Percentiles rank a stretch among this genome's conserved stretches.
Evolutionary conservation across 2,113 vertebrate genomes (phyloP).

Genomic region (Shinisaurus crocodilurus): DNA sequence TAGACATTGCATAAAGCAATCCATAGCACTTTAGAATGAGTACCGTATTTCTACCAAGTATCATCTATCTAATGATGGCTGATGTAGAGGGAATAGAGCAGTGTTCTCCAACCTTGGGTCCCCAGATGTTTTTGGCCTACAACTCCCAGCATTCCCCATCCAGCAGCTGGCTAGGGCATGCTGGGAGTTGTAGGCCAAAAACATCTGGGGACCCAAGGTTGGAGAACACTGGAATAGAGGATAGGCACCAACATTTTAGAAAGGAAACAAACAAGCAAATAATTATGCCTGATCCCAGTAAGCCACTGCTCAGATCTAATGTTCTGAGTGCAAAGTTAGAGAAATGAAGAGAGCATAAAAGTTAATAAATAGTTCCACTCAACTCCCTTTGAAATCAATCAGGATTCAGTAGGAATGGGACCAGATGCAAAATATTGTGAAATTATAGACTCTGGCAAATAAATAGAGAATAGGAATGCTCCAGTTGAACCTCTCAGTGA

Average conservation of each 20-base stretch:
- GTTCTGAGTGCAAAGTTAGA: not conserved
- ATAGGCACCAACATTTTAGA: not conserved
- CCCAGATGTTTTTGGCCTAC: too few relatives aligned
- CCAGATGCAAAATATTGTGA: slow-evolving; percentile 15
- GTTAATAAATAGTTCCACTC: not conserved
- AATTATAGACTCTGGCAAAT: not conserved
- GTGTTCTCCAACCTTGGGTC: too few relatives aligned
- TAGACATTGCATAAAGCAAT: not conserved
- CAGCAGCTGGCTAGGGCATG: too few relatives aligned
- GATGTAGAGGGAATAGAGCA: not conserved
- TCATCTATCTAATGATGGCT: not conserved
- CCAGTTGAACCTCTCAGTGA: not conserved
- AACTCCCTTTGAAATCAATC: not conserved
- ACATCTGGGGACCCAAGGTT: too few relatives aligned
- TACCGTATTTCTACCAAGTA: not conserved
- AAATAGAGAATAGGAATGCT: not conserved
- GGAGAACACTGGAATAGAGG: not conserved
- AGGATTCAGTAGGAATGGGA: slow-evolving; percentile 9
- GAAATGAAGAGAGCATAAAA: not conserved
- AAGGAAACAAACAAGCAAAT: not conserved
- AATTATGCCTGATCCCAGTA: not conserved
- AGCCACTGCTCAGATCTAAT: not conserved
- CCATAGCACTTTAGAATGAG: not conserved
- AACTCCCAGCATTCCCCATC: too few relatives aligned
- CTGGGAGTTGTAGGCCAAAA: too few relatives aligned